These are phyloP conservation scores for Heliconius nattereri DNA, from an alignment of 1,140 invertebrate species.

Conservation along the genomic window DNA sequence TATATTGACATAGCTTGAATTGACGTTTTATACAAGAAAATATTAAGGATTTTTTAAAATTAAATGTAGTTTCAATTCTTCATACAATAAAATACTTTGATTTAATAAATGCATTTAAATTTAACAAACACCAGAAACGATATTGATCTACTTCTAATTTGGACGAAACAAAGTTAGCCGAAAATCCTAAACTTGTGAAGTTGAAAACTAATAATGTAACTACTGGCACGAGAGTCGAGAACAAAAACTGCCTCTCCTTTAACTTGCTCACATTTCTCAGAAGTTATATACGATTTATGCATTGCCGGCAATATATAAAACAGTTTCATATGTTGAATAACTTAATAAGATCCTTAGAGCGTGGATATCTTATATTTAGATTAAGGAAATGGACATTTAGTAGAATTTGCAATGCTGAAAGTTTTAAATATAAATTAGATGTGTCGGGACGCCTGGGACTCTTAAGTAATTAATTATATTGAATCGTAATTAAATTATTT, in stretches of 20 bases:
- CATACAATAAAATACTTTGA: too few relatives aligned
- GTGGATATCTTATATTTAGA: neutral
- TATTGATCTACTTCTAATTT: constrained; percentile 61
- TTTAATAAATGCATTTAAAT: neutral
- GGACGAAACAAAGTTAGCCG: constrained; percentile 48
- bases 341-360: constrained; percentile 1
- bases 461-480: neutral
- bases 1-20: neutral
- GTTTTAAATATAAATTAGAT: neutral
- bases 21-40: too few relatives aligned
- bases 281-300: constrained; percentile 40
- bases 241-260: constrained; percentile 58
- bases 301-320: constrained; percentile 36
- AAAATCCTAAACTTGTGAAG: constrained; percentile 67
- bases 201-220: constrained; percentile 75
- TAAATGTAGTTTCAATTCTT: too few relatives aligned
- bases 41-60: too few relatives aligned
- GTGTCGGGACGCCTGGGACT: neutral
- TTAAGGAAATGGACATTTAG: neutral
- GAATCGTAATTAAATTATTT: neutral
- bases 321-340: neutral
- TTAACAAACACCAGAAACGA: constrained; percentile 28
- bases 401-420: neutral
- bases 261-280: constrained; percentile 40
- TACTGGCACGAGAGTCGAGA: constrained; percentile 49